phyloP scores from a whole-genome alignment of 2,888 invertebrate genomes.

The Chaetogeoica ovagalla region DNA sequence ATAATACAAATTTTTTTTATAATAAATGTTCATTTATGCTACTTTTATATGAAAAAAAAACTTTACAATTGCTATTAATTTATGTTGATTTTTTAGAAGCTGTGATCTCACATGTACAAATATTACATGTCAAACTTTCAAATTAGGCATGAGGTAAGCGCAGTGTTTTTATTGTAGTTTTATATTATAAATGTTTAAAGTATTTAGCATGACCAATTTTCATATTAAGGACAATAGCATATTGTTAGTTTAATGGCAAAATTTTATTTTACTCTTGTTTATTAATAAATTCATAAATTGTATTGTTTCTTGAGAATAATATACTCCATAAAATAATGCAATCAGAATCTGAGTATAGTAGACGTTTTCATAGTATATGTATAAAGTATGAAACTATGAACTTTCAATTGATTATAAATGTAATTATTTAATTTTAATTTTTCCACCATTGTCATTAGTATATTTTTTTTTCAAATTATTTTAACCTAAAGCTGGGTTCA shows the following conservation, averaged over 20 bases:
- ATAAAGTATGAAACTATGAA: neutral
- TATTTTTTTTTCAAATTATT: too few relatives aligned
- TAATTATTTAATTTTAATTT: neutral
- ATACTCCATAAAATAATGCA: neutral
- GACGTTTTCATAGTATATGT: neutral
- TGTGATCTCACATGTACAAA: slow-evolving; percentile 47
- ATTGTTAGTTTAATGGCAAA: neutral
- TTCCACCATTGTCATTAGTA: too few relatives aligned
- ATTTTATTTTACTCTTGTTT: neutral
- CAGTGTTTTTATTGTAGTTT: slow-evolving; percentile 12
- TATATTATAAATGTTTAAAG: neutral
- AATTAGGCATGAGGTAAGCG: slow-evolving; percentile 46
- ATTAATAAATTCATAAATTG: neutral
- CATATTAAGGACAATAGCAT: slow-evolving; percentile 14
- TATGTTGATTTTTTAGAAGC: slow-evolving; percentile 49
- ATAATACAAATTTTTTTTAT: neutral
- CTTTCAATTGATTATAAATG: neutral
- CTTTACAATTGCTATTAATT: slow-evolving; percentile 34
- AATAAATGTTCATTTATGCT: slow-evolving; percentile 23
- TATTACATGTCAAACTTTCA: slow-evolving; percentile 41
- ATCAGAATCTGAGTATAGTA: neutral
- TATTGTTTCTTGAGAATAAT: neutral
- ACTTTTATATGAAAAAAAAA: neutral
- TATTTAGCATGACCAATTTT: slow-evolving; percentile 48
- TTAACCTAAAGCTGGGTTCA: too few relatives aligned